Conservation (phyloP, 1,140 invertebrate species). For the Cecropterus lyciades region DNA sequence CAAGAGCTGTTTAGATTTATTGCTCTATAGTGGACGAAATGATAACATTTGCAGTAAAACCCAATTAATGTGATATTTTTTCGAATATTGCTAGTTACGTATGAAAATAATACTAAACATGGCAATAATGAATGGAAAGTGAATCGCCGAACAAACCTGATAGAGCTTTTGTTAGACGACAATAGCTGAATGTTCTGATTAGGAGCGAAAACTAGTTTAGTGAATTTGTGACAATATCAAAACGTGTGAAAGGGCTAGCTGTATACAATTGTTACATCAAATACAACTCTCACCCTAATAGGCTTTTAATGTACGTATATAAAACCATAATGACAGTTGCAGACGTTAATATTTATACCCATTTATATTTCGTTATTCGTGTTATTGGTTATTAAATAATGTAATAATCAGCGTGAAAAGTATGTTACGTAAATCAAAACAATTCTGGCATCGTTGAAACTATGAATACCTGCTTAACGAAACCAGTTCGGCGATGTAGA, state of each 20-base stretch:
- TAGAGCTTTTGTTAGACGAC: conserved; percentile 6
- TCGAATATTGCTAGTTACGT: no score
- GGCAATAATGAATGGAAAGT: not conserved
- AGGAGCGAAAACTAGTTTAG: conserved; percentile 26
- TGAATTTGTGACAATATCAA: conserved; percentile 13
- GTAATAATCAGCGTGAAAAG: conserved; percentile 14
- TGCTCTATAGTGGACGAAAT: no score
- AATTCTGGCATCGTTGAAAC: conserved; percentile 6
- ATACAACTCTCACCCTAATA: conserved; percentile 14
- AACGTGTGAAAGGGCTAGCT: conserved; percentile 32
- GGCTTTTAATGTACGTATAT: conserved; percentile 10
- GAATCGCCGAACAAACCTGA: not conserved
- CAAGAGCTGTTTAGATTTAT: no score
- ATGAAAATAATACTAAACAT: no score
- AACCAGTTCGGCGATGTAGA: conserved; percentile 16
- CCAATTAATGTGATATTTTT: no score
- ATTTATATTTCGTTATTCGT: not conserved
- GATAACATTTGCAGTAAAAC: no score
- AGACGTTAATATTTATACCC: no score
- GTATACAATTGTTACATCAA: conserved; percentile 12
- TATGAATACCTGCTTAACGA: conserved; percentile 18
- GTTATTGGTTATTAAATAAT: conserved; percentile 16
- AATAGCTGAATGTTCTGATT: conserved; percentile 6
- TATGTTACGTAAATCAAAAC: conserved; percentile 13
- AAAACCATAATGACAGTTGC: no score